Percentiles rank a stretch among this genome's conserved stretches.
These are phyloP conservation scores for Carassius carassius DNA, from an alignment of 2,113 vertebrate species.

Conservation along the genomic window DNA sequence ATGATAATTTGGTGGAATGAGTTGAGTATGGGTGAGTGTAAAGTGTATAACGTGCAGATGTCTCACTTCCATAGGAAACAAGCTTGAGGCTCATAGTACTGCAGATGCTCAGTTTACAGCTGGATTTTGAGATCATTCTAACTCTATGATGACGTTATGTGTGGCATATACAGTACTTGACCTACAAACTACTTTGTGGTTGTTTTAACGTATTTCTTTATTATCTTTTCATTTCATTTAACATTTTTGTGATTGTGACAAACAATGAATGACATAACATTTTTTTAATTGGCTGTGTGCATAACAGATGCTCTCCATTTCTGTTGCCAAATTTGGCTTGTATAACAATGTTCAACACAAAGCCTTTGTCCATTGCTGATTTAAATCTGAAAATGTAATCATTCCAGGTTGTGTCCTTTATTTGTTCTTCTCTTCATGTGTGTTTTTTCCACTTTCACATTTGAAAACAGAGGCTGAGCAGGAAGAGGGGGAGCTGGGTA, in stretches of 20 bases:
- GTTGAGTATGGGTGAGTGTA: neutral
- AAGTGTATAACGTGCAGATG: slow-evolving; percentile 33
- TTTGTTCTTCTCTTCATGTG: slow-evolving; percentile 27
- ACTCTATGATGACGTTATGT: neutral
- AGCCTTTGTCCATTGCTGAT: slow-evolving; percentile 42
- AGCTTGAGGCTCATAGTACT: slow-evolving; percentile 24
- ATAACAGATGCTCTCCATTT: slow-evolving; percentile 29
- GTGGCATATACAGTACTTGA: neutral
- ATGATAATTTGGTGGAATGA: neutral
- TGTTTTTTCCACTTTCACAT: slow-evolving; percentile 27
- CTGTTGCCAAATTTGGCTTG: slow-evolving; percentile 22
- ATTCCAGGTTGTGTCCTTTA: slow-evolving; percentile 36
- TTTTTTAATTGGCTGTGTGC: slow-evolving; percentile 16
- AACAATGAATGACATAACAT: slow-evolving; percentile 6
- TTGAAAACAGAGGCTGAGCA: slow-evolving; percentile 39
- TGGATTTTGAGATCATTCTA: neutral
- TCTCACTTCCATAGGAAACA: neutral
- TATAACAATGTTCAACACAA: slow-evolving; percentile 1
- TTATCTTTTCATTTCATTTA: neutral
- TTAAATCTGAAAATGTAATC: slow-evolving; percentile 37
- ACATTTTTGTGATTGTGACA: slow-evolving; percentile 3
- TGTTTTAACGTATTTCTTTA: neutral
- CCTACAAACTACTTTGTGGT: neutral
- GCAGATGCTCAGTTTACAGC: slow-evolving; percentile 17
- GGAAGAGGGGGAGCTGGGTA: slow-evolving; percentile 27